Evolutionary conservation across 2,113 vertebrate genomes (phyloP).

Genomic region (Pomatorhinus ruficollis): DNA sequence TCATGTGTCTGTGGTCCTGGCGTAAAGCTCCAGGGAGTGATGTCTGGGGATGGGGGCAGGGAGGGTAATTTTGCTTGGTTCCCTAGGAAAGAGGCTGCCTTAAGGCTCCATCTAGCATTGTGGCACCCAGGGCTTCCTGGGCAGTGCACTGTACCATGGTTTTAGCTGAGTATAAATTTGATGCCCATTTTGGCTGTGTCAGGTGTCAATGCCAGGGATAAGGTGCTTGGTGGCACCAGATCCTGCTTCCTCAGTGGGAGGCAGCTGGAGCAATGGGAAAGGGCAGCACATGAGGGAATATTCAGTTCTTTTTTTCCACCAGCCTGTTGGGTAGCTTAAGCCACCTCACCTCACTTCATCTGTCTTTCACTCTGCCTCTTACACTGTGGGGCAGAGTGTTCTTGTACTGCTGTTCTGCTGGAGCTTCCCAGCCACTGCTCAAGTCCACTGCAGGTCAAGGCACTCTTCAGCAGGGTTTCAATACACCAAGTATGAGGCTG

Average conservation of each 20-base stretch:
- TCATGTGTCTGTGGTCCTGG: not conserved
- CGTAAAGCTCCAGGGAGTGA: not conserved
- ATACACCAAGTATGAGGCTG: not conserved
- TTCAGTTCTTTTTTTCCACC: not conserved
- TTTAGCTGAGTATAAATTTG: not conserved
- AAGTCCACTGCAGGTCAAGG: not conserved
- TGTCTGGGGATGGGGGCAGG: not conserved
- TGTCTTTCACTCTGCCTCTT: not conserved
- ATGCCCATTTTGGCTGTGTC: not conserved
- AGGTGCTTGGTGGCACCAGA: not conserved
- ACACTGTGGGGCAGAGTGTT: not conserved
- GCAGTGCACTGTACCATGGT: rapidly evolving
- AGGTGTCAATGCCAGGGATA: not conserved
- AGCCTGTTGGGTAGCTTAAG: not conserved
- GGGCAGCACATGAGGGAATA: not conserved
- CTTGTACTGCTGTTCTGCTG: not conserved
- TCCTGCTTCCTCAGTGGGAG: not conserved
- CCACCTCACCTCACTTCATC: not conserved
- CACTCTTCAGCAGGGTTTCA: not conserved
- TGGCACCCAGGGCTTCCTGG: not conserved
- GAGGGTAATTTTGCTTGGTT: not conserved
- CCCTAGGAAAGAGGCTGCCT: not conserved
- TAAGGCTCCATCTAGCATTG: not conserved
- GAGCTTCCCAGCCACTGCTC: not conserved
- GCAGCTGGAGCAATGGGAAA: not conserved